These are phyloP conservation scores for Semnornis frantzii DNA, from an alignment of 2,113 vertebrate species.

Conservation along the genomic window DNA sequence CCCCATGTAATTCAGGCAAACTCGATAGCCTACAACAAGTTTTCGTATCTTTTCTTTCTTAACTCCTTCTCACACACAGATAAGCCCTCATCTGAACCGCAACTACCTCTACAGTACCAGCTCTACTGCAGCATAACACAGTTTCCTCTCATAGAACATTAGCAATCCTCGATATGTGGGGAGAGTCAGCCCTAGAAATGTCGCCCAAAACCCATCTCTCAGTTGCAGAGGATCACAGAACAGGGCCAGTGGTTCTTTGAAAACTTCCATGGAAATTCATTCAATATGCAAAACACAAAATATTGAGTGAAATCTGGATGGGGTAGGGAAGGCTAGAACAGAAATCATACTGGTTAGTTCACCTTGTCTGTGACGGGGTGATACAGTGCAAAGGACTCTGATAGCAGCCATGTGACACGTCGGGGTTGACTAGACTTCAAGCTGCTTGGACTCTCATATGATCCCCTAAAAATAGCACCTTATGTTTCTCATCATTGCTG, in stretches of 20 bases:
- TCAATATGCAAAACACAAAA: neutral
- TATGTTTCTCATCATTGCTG: slow-evolving; percentile 20
- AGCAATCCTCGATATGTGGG: neutral
- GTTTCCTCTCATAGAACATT: neutral
- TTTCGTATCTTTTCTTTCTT: neutral
- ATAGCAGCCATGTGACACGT: slow-evolving; percentile 38
- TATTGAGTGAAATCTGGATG: neutral
- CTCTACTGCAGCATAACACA: neutral
- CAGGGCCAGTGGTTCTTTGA: neutral
- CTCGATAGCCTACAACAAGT: neutral
- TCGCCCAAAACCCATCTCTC: neutral
- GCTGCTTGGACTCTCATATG: slow-evolving; percentile 31
- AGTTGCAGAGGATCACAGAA: neutral
- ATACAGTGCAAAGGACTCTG: neutral
- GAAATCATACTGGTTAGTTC: neutral
- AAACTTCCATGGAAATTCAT: neutral
- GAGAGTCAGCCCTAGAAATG: neutral
- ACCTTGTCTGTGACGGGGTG: neutral
- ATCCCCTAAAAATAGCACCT: slow-evolving; percentile 60
- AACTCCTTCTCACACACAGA: neutral
- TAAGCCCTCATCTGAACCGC: neutral
- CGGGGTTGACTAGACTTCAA: neutral
- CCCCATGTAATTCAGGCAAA: neutral
- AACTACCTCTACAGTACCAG: neutral
- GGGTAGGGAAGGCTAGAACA: neutral